These are phyloP conservation scores for Apis laboriosa DNA, from an alignment of 1,140 invertebrate genomes.

Conservation along the genomic window DNA sequence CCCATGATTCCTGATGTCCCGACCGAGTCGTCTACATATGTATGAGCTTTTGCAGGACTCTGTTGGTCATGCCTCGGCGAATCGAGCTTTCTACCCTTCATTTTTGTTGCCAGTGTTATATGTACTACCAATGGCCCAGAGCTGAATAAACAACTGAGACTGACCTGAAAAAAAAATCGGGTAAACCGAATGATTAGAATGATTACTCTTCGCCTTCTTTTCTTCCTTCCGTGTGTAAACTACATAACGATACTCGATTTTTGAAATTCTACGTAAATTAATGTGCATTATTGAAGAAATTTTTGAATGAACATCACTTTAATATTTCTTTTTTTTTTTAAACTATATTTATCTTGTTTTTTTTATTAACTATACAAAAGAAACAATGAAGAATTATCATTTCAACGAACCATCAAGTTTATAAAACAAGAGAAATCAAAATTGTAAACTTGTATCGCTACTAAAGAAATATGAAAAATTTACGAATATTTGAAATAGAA, in stretches of 20 bases:
- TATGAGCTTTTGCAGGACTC: slow-evolving; percentile 75
- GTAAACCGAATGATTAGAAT: slow-evolving; percentile 61
- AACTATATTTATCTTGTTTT: no score
- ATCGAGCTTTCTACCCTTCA: slow-evolving; percentile 65
- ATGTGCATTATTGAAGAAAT: background rate
- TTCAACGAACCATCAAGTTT: no score
- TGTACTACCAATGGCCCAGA: slow-evolving; percentile 13
- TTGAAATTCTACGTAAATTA: background rate
- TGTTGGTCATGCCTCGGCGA: slow-evolving; percentile 73
- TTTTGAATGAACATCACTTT: background rate
- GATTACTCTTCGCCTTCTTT: slow-evolving; percentile 28
- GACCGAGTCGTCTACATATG: slow-evolving; percentile 71
- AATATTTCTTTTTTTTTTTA: no score
- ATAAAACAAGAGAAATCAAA: no score
- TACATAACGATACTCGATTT: slow-evolving; percentile 42
- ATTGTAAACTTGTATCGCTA: no score
- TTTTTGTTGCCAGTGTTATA: slow-evolving; percentile 43
- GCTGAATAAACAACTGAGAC: slow-evolving; percentile 54
- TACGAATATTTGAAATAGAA: no score
- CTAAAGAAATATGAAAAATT: no score
- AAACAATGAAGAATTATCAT: no score
- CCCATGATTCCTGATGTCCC: slow-evolving; percentile 46
- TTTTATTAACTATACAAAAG: no score
- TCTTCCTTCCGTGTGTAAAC: slow-evolving; percentile 45
- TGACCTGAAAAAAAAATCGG: slow-evolving; percentile 35